Evolutionary conservation across 2,113 vertebrate species (phyloP).

Genomic region (Steatornis caripensis): DNA sequence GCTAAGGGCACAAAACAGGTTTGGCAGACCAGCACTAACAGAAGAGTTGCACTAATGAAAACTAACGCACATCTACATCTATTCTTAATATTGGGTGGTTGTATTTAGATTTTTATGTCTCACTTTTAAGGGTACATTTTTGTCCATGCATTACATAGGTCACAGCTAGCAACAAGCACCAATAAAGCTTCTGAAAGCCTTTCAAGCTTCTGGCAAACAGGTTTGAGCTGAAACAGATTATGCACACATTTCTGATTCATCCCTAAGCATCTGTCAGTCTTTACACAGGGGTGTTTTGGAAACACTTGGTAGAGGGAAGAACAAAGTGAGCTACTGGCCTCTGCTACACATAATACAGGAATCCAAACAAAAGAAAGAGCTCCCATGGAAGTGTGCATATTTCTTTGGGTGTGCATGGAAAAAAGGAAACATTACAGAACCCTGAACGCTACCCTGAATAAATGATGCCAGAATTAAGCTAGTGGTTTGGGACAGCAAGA

Average conservation of each 20-base stretch:
- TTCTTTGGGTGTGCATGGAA: not conserved
- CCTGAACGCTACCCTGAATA: not conserved
- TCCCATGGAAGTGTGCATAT: not conserved
- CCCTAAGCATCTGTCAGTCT: not conserved
- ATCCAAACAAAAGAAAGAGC: not conserved
- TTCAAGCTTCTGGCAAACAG: not conserved
- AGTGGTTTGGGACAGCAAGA: not conserved
- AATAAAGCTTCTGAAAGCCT: not conserved
- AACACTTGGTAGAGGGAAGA: not conserved
- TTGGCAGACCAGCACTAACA: not conserved
- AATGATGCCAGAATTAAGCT: not conserved
- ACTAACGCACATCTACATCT: not conserved
- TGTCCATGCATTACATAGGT: not conserved
- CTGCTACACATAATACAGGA: not conserved
- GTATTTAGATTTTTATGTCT: not conserved
- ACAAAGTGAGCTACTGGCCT: not conserved
- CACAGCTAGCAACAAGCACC: not conserved
- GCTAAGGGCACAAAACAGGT: not conserved
- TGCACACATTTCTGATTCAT: not conserved
- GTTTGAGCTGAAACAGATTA: not conserved
- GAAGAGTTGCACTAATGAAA: not conserved
- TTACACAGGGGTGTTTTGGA: not conserved
- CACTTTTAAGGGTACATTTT: not conserved
- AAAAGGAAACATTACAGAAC: not conserved
- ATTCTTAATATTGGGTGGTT: not conserved